Conservation (phyloP, 2,888 invertebrate species). For the Clunio marinus region DNA sequence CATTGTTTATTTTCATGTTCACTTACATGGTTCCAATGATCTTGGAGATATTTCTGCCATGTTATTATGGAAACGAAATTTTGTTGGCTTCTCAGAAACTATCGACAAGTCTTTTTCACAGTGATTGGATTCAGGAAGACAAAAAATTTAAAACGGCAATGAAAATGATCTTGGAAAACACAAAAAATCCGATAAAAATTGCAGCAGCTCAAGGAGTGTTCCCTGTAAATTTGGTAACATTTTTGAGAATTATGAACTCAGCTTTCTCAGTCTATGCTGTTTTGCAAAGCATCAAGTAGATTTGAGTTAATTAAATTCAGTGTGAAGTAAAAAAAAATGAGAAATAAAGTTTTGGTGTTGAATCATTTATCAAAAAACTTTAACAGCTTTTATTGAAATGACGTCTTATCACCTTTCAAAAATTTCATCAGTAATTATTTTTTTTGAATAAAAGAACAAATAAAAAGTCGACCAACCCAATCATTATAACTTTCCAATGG, state of each 20-base stretch:
- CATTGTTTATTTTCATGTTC: neutral
- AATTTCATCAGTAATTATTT: no score
- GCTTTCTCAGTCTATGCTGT: neutral
- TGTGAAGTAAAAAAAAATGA: no score
- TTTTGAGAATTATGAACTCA: neutral
- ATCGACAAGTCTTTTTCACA: neutral
- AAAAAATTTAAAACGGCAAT: neutral
- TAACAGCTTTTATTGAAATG: no score
- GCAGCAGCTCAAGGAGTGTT: neutral
- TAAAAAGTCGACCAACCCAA: no score
- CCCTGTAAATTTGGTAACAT: neutral
- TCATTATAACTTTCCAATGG: no score
- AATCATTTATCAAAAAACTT: no score
- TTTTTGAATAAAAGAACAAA: no score
- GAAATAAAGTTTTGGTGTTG: no score
- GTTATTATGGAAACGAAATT: constrained; percentile 3
- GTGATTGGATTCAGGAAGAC: neutral
- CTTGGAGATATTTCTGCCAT: neutral
- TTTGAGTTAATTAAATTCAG: no score
- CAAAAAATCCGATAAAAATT: neutral
- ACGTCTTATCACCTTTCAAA: no score
- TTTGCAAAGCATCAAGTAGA: neutral
- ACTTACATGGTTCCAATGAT: neutral
- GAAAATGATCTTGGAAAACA: neutral
- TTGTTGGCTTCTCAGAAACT: neutral